Conservation (phyloP, 2,888 invertebrate species). For the Tethea ocularis region DNA sequence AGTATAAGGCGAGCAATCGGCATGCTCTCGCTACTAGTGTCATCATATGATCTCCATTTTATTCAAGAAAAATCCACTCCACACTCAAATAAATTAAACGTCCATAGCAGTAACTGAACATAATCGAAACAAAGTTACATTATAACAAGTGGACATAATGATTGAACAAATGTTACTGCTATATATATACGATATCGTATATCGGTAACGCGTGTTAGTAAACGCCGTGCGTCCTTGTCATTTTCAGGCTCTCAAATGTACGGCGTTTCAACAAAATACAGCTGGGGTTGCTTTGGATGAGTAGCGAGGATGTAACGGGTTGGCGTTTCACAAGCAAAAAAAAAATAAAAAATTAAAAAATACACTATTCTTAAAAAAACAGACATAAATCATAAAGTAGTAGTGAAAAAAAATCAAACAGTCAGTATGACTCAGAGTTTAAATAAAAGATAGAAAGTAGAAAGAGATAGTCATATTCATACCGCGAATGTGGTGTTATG, state of each 20-base stretch:
- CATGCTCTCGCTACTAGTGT: slow-evolving; percentile 69
- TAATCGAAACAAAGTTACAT: slow-evolving; percentile 58
- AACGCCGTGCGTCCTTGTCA: slow-evolving; percentile 53
- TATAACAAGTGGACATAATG: slow-evolving; percentile 46
- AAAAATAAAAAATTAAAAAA: slow-evolving; percentile 41
- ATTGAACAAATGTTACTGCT: slow-evolving; percentile 63
- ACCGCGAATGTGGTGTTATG: slow-evolving; percentile 76
- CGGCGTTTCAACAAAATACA: slow-evolving; percentile 47
- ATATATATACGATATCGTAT: slow-evolving; percentile 49
- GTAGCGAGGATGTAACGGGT: slow-evolving; percentile 77
- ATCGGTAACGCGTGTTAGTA: slow-evolving; percentile 71
- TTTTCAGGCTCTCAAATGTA: slow-evolving; percentile 42
- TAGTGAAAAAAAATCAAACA: slow-evolving; percentile 77
- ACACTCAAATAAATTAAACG: slow-evolving; percentile 73
- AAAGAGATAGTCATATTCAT: slow-evolving; percentile 78
- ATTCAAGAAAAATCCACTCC: slow-evolving; percentile 79
- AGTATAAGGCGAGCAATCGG: slow-evolving; percentile 68
- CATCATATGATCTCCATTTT: slow-evolving; percentile 35
- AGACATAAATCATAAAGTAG: slow-evolving; percentile 47
- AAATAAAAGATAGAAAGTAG: slow-evolving; percentile 77
- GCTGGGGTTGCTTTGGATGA: slow-evolving; percentile 64
- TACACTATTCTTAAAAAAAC: slow-evolving; percentile 54
- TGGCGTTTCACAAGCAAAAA: slow-evolving; percentile 81
- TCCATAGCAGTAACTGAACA: slow-evolving; percentile 76
- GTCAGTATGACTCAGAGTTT: slow-evolving; percentile 81